Evolutionary conservation across 1,140 invertebrate species (phyloP).

Genomic region (Drosophila insularis): DNA sequence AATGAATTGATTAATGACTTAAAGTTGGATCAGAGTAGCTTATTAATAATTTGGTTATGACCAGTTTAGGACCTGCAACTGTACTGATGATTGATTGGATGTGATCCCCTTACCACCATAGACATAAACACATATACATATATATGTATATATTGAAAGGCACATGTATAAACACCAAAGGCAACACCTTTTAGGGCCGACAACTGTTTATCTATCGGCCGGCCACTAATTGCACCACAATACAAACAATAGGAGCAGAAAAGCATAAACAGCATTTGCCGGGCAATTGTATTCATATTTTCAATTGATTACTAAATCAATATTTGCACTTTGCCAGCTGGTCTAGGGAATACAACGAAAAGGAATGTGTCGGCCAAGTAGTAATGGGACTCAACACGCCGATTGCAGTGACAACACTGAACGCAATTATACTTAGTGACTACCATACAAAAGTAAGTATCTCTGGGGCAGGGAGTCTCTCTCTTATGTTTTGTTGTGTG

Average conservation of each 20-base stretch:
- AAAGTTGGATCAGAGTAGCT: slow-evolving; percentile 42
- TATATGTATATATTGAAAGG: slow-evolving; percentile 14
- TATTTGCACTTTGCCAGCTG: slow-evolving; percentile 54
- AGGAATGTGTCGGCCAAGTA: slow-evolving; percentile 21
- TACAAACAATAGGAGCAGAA: slow-evolving; percentile 36
- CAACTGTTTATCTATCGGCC: slow-evolving; percentile 26
- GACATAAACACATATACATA: too few relatives aligned
- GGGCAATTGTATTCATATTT: slow-evolving; percentile 51
- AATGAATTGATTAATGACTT: slow-evolving; percentile 40
- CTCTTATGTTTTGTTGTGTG: not conserved
- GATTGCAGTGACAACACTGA: slow-evolving; percentile 52
- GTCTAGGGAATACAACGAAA: slow-evolving; percentile 10
- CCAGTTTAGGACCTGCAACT: slow-evolving; percentile 39
- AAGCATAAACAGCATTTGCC: slow-evolving; percentile 31
- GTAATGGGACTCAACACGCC: slow-evolving; percentile 23
- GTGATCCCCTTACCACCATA: too few relatives aligned
- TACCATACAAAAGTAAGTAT: not conserved
- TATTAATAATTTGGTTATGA: slow-evolving; percentile 41
- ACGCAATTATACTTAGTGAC: slow-evolving; percentile 55
- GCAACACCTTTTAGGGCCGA: slow-evolving; percentile 13
- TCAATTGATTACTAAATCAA: slow-evolving; percentile 61
- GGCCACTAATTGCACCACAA: slow-evolving; percentile 53
- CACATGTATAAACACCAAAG: not conserved
- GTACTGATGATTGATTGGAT: slow-evolving; percentile 45
- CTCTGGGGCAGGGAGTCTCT: not conserved